Conservation (phyloP, 1,140 invertebrate species). For the Hyles euphorbiae region DNA sequence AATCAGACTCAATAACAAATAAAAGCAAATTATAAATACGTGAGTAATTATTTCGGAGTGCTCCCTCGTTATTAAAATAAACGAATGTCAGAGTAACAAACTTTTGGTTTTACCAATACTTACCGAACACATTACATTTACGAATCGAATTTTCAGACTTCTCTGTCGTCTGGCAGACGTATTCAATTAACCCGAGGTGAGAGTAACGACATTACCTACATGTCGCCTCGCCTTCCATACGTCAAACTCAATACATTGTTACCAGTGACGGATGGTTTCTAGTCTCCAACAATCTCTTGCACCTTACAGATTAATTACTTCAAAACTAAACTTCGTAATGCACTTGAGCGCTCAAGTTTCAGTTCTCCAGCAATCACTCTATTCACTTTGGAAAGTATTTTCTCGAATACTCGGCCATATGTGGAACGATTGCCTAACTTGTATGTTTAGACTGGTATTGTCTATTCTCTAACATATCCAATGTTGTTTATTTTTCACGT, state of each 20-base stretch:
- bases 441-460: too few species aligned
- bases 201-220: constrained; percentile 20
- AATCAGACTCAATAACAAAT: too few species aligned
- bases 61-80: too few species aligned
- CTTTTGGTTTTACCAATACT: constrained; percentile 1
- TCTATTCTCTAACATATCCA: too few species aligned
- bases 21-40: too few species aligned
- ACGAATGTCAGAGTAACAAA: not conserved
- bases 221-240: constrained; percentile 15
- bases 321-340: constrained; percentile 19
- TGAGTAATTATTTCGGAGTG: too few species aligned
- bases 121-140: constrained; percentile 2
- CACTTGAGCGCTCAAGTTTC: constrained; percentile 21
- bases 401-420: constrained; percentile 12
- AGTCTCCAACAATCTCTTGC: constrained; percentile 13
- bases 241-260: constrained; percentile 19
- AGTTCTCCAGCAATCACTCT: constrained; percentile 22
- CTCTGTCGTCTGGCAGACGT: constrained; percentile 16
- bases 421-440: not conserved
- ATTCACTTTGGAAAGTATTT: constrained; percentile 18
- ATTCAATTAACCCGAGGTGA: constrained; percentile 25
- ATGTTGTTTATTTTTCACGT: too few species aligned
- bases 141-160: constrained; percentile 21
- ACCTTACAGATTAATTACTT: constrained; percentile 27
- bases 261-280: constrained; percentile 20